Conservation (phyloP, 2,113 vertebrate species). For the Chionomys nivalis region DNA sequence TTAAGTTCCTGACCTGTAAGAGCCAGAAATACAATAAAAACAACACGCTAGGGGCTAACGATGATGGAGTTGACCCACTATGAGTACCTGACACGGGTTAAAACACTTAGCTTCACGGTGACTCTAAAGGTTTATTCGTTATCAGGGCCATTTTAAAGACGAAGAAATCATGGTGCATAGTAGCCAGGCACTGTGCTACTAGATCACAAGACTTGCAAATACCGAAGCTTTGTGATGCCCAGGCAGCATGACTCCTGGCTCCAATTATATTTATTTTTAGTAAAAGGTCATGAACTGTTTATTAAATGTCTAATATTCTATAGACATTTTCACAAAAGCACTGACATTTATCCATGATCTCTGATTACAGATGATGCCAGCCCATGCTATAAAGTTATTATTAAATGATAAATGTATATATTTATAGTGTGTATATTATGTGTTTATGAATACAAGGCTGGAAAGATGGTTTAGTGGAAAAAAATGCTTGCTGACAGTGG, state of each 20-base stretch:
- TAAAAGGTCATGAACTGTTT: background rate
- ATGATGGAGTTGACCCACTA: background rate
- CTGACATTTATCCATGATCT: background rate
- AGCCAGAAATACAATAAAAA: slow-evolving; percentile 18
- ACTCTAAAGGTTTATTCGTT: background rate
- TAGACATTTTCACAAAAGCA: background rate
- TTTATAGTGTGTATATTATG: background rate
- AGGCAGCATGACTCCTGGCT: background rate
- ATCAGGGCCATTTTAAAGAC: background rate
- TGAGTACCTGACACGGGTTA: background rate
- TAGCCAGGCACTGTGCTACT: background rate
- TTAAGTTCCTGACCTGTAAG: background rate
- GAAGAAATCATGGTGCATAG: background rate
- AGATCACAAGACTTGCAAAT: background rate
- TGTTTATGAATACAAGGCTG: background rate
- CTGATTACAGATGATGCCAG: background rate
- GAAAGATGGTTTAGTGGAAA: background rate
- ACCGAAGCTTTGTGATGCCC: background rate
- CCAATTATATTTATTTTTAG: background rate
- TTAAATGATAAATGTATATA: background rate
- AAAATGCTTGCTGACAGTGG: background rate
- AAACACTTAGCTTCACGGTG: background rate
- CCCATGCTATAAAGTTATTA: background rate
- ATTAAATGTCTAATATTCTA: background rate
- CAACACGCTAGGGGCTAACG: background rate